phyloP scores from a whole-genome alignment of 2,888 invertebrate genomes.

The Piscicola geometra region DNA sequence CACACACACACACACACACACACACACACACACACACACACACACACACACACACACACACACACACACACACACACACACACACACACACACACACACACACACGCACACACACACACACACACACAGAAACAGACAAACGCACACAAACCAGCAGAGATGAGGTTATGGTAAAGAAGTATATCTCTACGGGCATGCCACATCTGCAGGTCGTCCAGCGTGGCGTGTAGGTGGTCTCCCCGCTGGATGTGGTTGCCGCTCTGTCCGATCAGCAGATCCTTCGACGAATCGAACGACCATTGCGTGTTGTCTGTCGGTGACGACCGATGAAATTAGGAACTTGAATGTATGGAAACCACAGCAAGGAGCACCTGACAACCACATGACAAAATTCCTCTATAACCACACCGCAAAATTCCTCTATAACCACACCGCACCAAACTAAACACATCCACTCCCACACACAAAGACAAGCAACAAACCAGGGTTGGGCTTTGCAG shows the following conservation, averaged over 20 bases:
- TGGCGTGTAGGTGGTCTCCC: conserved; percentile 45
- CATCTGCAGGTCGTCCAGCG: conserved; percentile 49
- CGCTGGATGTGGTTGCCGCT: conserved; percentile 43
- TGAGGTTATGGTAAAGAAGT: conserved; percentile 38
- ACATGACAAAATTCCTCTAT: neutral
- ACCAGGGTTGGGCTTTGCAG: conserved; percentile 21
- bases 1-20: too few species aligned
- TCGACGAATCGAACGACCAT: conserved; percentile 33
- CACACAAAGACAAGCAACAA: too few species aligned
- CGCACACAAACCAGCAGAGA: conserved; percentile 37
- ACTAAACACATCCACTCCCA: too few species aligned
- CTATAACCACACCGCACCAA: neutral
- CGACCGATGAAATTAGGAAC: too few species aligned
- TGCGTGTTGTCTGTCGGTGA: neutral
- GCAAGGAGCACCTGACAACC: too few species aligned
- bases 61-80: too few species aligned
- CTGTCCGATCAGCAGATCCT: conserved; percentile 39
- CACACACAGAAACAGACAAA: too few species aligned
- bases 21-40: too few species aligned
- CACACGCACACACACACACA: neutral
- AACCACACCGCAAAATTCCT: neutral
- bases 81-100: too few species aligned
- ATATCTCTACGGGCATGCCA: conserved; percentile 44
- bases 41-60: too few species aligned
- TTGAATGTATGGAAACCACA: too few species aligned